phyloP scores from a whole-genome alignment of 1,140 invertebrate genomes.

The Diploscapter pachys region DNA sequence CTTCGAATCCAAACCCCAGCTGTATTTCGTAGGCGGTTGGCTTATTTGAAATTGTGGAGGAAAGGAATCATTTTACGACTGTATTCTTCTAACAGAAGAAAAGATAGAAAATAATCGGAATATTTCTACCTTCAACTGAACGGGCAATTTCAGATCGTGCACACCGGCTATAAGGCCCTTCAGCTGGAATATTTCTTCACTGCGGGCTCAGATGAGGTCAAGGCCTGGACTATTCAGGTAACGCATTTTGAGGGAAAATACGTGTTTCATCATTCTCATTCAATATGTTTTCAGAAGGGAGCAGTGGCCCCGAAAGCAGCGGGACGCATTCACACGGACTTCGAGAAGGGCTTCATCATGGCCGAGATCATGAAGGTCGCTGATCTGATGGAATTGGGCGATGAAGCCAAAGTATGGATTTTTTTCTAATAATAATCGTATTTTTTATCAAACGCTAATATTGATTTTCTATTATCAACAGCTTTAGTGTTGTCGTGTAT shows the following conservation, averaged over 20 bases:
- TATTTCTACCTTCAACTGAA: too few relatives aligned
- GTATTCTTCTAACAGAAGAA: too few relatives aligned
- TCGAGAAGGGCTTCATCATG: conserved; percentile 99
- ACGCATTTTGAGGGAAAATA: conserved; percentile 24
- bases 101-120: too few relatives aligned
- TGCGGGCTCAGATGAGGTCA: conserved; percentile 89
- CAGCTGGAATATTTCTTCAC: conserved; percentile 96
- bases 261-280: background rate
- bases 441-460: too few relatives aligned
- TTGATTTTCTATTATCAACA: too few relatives aligned
- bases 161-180: conserved; percentile 91
- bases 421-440: background rate
- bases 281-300: conserved; percentile 72
- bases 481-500: too few relatives aligned
- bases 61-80: too few relatives aligned
- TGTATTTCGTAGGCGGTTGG: too few relatives aligned
- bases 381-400: conserved; percentile 93
- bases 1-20: too few relatives aligned
- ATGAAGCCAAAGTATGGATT: conserved; percentile 66
- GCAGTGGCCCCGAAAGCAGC: conserved; percentile 97
- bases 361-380: conserved; percentile 98
- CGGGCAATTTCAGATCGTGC: conserved; percentile 70
- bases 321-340: conserved; percentile 95
- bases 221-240: conserved; percentile 98
- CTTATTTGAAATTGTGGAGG: too few relatives aligned